A percentile compares a stretch with the other conserved stretches of the same genome.
These are phyloP conservation scores for Harpagifer antarcticus DNA, from an alignment of 2,797 vertebrate genomes.

Conservation along the genomic window DNA sequence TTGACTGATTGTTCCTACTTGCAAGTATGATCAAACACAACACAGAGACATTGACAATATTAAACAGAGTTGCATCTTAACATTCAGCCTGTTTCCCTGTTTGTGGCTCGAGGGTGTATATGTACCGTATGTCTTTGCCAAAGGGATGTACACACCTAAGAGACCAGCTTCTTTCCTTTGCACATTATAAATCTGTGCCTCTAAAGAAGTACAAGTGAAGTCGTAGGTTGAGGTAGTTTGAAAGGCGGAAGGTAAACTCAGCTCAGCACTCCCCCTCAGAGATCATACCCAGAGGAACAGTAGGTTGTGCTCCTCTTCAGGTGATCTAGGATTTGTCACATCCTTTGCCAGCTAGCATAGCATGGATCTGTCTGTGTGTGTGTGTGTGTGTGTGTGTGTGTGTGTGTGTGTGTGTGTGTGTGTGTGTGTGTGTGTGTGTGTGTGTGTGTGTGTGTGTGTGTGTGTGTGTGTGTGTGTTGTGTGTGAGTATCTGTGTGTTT, in stretches of 20 bases:
- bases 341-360: conserved; percentile 46
- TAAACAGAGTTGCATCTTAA: conserved; percentile 1
- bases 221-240: conserved; percentile 20
- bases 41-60: neutral
- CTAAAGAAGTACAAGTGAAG: conserved; percentile 35
- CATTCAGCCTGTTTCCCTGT: conserved; percentile 14
- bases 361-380: conserved; percentile 13
- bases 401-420: too few relatives aligned
- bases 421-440: conserved; percentile 40
- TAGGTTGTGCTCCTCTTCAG: conserved; percentile 51
- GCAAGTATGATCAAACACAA: too few relatives aligned
- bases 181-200: conserved; percentile 16
- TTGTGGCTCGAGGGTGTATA: neutral
- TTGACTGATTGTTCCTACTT: neutral
- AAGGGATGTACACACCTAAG: conserved; percentile 21
- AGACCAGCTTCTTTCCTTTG: conserved; percentile 5
- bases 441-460: conserved; percentile 22
- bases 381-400: conserved; percentile 16
- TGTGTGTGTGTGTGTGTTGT: conserved; percentile 27
- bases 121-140: conserved; percentile 37
- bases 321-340: conserved; percentile 61
- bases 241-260: conserved; percentile 43
- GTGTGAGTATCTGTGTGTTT: too few relatives aligned
- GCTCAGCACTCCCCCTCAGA: conserved; percentile 22
- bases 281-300: conserved; percentile 47